Evolutionary conservation across 2,113 vertebrate species (phyloP).

Genomic region (Cyprinus carpio): DNA sequence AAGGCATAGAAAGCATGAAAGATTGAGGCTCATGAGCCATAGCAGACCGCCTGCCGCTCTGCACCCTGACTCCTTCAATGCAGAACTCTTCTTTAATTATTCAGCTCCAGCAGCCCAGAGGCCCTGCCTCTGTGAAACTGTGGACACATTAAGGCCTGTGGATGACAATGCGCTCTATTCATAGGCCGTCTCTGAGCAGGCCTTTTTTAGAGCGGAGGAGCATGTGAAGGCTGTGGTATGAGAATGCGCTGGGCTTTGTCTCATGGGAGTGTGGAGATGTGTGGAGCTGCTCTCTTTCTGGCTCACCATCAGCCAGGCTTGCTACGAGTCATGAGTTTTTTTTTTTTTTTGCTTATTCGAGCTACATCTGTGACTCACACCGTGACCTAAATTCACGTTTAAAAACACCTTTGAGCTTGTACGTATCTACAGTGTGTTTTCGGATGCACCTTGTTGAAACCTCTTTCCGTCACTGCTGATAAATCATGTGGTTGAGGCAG

Average conservation of each 20-base stretch:
- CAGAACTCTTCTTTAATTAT: conserved; percentile 53
- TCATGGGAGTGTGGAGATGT: conserved; percentile 31
- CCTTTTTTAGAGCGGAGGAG: conserved; percentile 45
- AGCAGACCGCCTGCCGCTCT: conserved; percentile 36
- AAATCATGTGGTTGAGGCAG: neutral
- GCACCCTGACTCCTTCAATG: conserved; percentile 37
- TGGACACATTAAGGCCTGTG: conserved; percentile 43
- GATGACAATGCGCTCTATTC: conserved; percentile 59
- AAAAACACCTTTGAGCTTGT: conserved; percentile 12
- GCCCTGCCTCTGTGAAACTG: conserved; percentile 34
- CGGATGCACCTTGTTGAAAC: neutral
- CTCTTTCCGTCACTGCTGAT: neutral
- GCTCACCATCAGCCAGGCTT: conserved; percentile 4
- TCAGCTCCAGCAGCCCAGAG: conserved; percentile 42
- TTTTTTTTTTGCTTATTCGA: conserved; percentile 7
- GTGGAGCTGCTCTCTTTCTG: neutral
- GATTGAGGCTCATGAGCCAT: conserved; percentile 41
- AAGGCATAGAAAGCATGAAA: neutral
- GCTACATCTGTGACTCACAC: conserved; percentile 25
- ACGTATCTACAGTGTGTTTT: neutral
- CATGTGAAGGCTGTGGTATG: conserved; percentile 42
- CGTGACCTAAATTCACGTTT: conserved; percentile 40
- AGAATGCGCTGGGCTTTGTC: conserved; percentile 35
- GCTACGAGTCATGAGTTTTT: conserved; percentile 20
- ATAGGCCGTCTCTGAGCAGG: conserved; percentile 42